These are phyloP conservation scores for Escarpia spicata DNA, from an alignment of 2,888 invertebrate genomes.

Conservation along the genomic window DNA sequence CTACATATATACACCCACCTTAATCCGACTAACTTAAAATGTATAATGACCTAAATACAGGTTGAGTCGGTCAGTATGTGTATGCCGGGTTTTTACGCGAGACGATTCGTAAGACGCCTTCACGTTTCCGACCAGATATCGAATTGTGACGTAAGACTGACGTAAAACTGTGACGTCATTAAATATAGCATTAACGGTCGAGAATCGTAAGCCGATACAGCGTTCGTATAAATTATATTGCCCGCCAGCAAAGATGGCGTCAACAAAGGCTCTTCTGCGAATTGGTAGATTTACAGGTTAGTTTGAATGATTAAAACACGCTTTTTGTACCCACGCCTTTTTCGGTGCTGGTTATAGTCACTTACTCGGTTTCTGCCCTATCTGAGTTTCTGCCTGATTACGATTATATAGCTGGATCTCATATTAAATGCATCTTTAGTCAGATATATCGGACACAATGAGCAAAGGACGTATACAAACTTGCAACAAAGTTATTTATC, in stretches of 20 bases:
- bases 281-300: neutral
- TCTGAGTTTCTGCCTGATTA: no score
- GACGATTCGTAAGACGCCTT: neutral
- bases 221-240: neutral
- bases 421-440: no score
- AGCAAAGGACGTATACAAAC: no score
- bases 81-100: neutral
- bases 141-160: neutral
- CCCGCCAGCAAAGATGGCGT: slow-evolving; percentile 8
- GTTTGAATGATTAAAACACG: neutral
- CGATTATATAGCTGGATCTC: no score
- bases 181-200: neutral
- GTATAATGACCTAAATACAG: no score
- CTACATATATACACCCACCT: no score
- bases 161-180: neutral
- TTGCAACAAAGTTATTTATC: no score
- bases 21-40: no score
- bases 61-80: no score
- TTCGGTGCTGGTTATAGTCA: no score
- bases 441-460: no score
- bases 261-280: neutral
- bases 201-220: neutral
- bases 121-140: neutral
- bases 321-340: neutral
- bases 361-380: no score